phyloP scores from a whole-genome alignment of 2,888 invertebrate genomes.

The Pristionchus exspectatus region DNA sequence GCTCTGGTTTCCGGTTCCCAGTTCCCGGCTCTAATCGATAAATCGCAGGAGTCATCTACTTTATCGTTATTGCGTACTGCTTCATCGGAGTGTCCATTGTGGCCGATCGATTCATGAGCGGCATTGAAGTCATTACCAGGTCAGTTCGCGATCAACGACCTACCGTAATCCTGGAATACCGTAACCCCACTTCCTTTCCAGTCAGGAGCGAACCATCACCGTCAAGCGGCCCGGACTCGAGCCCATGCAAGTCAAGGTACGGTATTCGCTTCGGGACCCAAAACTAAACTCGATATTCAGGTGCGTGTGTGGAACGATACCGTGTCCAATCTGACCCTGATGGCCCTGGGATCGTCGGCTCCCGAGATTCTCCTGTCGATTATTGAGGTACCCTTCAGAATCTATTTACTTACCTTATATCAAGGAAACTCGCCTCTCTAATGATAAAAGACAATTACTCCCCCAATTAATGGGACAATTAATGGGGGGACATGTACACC shows the following conservation, averaged over 20 bases:
- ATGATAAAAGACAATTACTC: too few relatives aligned
- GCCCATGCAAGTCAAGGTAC: conserved; percentile 85
- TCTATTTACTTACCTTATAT: too few relatives aligned
- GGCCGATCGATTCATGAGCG: conserved; percentile 98
- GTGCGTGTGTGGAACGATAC: conserved; percentile 99
- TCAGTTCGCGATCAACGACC: conserved; percentile 45
- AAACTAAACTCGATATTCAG: conserved; percentile 2
- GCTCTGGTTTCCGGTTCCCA: not conserved
- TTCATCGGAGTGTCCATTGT: conserved; percentile 99
- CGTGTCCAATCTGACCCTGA: conserved; percentile 96
- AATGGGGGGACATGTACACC: too few relatives aligned
- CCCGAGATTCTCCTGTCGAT: conserved; percentile 97
- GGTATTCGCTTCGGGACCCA: not conserved
- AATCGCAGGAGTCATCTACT: conserved; percentile 90
- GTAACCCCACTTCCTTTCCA: conserved; percentile 57
- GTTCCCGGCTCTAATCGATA: not conserved
- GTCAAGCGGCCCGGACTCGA: conserved; percentile 92
- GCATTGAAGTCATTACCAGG: conserved; percentile 96
- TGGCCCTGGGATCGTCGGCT: conserved; percentile 95
- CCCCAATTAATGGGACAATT: too few relatives aligned
- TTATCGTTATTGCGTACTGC: conserved; percentile 91
- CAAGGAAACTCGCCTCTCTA: too few relatives aligned
- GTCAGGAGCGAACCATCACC: conserved; percentile 91
- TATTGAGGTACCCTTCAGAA: conserved; percentile 91
- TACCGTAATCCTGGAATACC: not conserved